Evolutionary conservation across 2,113 vertebrate genomes (phyloP).

Genomic region (Campylorhamphus procurvoides): DNA sequence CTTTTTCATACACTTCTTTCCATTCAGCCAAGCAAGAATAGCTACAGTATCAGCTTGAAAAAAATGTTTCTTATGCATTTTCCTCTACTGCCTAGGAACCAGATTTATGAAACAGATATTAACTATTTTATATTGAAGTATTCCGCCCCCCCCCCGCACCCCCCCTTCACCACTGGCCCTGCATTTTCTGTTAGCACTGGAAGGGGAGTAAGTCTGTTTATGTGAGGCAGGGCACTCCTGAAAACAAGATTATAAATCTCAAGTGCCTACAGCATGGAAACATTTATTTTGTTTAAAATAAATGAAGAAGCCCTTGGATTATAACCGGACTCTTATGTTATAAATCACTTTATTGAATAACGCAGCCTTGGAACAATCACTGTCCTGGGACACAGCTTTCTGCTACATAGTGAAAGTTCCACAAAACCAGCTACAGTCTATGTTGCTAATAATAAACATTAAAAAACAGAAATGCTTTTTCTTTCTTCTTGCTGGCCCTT

Average conservation of each 20-base stretch:
- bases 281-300: constrained; percentile 65
- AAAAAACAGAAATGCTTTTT: neutral
- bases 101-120: constrained; percentile 51
- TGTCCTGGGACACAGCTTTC: constrained; percentile 42
- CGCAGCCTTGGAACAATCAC: constrained; percentile 26
- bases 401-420: constrained; percentile 10
- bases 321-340: constrained; percentile 54
- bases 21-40: constrained; percentile 1
- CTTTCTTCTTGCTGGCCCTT: neutral
- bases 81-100: constrained; percentile 19
- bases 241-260: constrained; percentile 67
- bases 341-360: constrained; percentile 64
- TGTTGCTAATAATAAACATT: constrained; percentile 24
- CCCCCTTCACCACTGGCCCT: neutral
- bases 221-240: constrained; percentile 15
- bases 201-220: constrained; percentile 22
- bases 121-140: constrained; percentile 56
- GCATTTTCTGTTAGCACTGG: constrained; percentile 31
- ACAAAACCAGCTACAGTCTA: neutral
- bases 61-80: constrained; percentile 15
- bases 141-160: neutral
- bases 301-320: constrained; percentile 63
- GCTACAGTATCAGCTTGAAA: neutral
- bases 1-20: neutral
- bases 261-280: constrained; percentile 48